Evolutionary conservation across 2,888 invertebrate genomes (phyloP).

Genomic region (Malthinus seriepunctatus): DNA sequence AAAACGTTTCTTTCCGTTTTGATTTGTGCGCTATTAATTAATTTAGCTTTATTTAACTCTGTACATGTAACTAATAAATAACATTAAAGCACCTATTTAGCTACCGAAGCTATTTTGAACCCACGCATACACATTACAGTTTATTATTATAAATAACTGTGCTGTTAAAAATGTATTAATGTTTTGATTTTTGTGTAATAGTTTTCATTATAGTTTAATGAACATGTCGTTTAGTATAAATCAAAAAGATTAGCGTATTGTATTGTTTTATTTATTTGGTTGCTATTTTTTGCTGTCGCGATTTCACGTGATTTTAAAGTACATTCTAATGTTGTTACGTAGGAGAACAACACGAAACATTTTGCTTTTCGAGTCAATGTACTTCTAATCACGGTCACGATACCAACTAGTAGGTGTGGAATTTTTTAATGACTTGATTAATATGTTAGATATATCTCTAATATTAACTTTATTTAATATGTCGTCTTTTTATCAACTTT

Average conservation of each 20-base stretch:
- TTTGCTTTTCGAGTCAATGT: conserved; percentile 18
- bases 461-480: conserved; percentile 6
- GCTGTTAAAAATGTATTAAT: no score
- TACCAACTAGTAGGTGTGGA: conserved; percentile 16
- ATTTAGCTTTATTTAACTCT: no score
- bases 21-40: no score
- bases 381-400: conserved; percentile 16
- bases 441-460: conserved; percentile 10
- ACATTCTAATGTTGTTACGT: conserved; percentile 10
- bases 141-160: not conserved
- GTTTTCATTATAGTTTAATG: not conserved
- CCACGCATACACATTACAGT: not conserved
- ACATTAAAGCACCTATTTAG: not conserved
- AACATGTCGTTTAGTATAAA: conserved; percentile 9
- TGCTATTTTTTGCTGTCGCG: conserved; percentile 6
- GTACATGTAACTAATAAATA: not conserved
- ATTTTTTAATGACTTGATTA: conserved; percentile 19
- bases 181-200: no score
- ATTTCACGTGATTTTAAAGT: conserved; percentile 12
- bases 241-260: conserved; percentile 13
- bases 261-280: conserved; percentile 1
- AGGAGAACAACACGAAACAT: conserved; percentile 14
- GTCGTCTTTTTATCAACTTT: not conserved
- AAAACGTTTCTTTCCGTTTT: no score
- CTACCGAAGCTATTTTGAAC: conserved; percentile 3